These are phyloP conservation scores for Slavum lentiscoides DNA, from an alignment of 2,888 invertebrate species.

Conservation along the genomic window DNA sequence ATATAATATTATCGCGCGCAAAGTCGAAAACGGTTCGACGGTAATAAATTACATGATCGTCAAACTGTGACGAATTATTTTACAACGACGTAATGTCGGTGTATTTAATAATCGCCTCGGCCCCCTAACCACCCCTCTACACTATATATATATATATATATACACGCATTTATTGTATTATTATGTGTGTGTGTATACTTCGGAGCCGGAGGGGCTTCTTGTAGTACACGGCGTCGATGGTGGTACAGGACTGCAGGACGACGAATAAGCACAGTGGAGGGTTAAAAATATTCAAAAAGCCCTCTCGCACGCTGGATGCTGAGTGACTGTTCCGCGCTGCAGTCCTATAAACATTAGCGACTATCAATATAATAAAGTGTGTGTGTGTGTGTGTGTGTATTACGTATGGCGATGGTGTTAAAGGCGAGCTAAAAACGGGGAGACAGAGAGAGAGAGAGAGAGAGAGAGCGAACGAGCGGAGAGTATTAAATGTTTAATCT, in stretches of 20 bases:
- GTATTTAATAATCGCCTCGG: slow-evolving; percentile 47
- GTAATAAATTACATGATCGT: slow-evolving; percentile 51
- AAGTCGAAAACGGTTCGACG: slow-evolving; percentile 15
- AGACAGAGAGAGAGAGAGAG: background rate
- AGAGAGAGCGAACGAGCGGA: background rate
- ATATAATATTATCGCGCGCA: background rate
- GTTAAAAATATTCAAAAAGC: slow-evolving; percentile 46
- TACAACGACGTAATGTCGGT: slow-evolving; percentile 48
- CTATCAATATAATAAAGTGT: slow-evolving; percentile 9
- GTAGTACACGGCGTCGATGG: slow-evolving; percentile 4
- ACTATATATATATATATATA: background rate
- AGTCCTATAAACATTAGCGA: slow-evolving; percentile 31
- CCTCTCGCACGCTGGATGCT: slow-evolving; percentile 2
- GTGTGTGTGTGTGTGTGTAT: background rate
- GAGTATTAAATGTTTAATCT: slow-evolving; percentile 53
- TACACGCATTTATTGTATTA: too few species aligned
- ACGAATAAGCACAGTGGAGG: slow-evolving; percentile 16
- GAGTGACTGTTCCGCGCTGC: slow-evolving; percentile 35
- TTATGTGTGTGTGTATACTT: background rate
- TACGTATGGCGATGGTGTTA: background rate
- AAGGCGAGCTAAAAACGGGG: background rate
- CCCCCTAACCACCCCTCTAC: background rate
- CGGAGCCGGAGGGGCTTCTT: slow-evolving; percentile 7
- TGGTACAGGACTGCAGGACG: too few species aligned
- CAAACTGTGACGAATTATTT: slow-evolving; percentile 53